These are phyloP conservation scores for Ascaphus truei DNA, from an alignment of 2,113 vertebrate genomes.

Conservation along the genomic window DNA sequence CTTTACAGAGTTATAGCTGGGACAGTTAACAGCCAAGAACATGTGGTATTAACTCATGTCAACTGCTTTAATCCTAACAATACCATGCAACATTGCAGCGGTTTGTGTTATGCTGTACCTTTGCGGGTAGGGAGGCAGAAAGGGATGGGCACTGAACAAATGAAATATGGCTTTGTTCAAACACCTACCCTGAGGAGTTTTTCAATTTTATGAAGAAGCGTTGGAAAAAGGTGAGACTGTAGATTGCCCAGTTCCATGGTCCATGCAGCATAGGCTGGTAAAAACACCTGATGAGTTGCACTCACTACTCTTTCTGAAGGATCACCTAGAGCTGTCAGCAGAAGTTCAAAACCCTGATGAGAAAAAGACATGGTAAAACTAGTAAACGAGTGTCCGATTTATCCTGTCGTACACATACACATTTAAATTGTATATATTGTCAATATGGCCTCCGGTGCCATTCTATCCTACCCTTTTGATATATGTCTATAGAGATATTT, in stretches of 20 bases:
- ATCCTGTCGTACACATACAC: neutral
- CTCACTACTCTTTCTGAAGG: slow-evolving; percentile 91
- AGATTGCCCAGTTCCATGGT: slow-evolving; percentile 88
- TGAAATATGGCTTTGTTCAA: neutral
- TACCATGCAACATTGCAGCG: too few relatives aligned
- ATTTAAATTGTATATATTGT: too few relatives aligned
- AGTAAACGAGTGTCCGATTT: neutral
- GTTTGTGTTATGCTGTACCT: too few relatives aligned
- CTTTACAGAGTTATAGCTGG: too few relatives aligned
- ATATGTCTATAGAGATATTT: too few relatives aligned
- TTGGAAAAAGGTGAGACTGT: slow-evolving; percentile 87
- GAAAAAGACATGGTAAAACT: neutral
- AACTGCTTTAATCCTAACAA: too few relatives aligned
- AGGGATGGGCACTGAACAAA: too few relatives aligned
- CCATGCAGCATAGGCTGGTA: slow-evolving; percentile 96
- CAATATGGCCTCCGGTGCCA: too few relatives aligned
- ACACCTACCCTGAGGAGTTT: slow-evolving; percentile 83
- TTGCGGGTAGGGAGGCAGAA: too few relatives aligned
- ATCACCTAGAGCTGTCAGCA: slow-evolving; percentile 88
- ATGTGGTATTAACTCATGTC: too few relatives aligned
- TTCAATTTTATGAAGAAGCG: slow-evolving; percentile 88
- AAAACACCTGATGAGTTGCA: slow-evolving; percentile 95
- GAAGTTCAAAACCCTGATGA: slow-evolving; percentile 93
- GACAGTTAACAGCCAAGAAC: too few relatives aligned
- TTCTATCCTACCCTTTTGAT: too few relatives aligned